Conservation (phyloP, 2,888 invertebrate species). For the Oasisia sp. region DNA sequence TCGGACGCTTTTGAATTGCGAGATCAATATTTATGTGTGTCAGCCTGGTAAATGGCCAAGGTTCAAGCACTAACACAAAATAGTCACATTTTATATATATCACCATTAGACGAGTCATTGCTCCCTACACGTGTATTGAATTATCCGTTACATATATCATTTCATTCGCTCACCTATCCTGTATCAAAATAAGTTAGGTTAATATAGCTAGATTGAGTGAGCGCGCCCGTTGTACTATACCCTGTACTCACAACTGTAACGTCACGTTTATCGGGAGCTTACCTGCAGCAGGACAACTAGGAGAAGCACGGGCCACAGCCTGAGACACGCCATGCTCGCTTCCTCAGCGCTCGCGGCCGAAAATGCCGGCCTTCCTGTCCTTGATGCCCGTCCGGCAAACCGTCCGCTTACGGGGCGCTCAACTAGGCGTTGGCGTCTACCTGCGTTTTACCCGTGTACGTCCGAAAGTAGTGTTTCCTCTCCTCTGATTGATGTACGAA, state of each 20-base stretch:
- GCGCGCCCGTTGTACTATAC: background rate
- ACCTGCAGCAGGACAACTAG: background rate
- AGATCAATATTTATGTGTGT: background rate
- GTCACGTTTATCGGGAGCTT: background rate
- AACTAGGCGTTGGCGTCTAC: background rate
- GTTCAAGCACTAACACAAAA: background rate
- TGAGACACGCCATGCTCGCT: background rate
- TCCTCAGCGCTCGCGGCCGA: background rate
- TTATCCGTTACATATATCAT: background rate
- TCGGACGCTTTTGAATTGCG: background rate
- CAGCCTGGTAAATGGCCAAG: background rate
- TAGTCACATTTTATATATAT: background rate
- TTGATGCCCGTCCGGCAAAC: background rate
- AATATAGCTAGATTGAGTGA: background rate
- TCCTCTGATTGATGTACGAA: background rate
- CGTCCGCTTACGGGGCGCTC: background rate
- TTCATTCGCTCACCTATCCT: background rate
- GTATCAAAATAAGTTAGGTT: background rate
- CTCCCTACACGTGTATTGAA: background rate
- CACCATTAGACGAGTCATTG: background rate
- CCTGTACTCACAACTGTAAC: background rate
- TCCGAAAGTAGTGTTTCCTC: background rate
- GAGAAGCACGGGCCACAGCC: background rate
- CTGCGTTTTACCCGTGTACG: background rate
- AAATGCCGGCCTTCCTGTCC: background rate